Base-by-base conservation (phyloP, 1,140 invertebrate genomes). In the Orussus abietinus region DNA sequence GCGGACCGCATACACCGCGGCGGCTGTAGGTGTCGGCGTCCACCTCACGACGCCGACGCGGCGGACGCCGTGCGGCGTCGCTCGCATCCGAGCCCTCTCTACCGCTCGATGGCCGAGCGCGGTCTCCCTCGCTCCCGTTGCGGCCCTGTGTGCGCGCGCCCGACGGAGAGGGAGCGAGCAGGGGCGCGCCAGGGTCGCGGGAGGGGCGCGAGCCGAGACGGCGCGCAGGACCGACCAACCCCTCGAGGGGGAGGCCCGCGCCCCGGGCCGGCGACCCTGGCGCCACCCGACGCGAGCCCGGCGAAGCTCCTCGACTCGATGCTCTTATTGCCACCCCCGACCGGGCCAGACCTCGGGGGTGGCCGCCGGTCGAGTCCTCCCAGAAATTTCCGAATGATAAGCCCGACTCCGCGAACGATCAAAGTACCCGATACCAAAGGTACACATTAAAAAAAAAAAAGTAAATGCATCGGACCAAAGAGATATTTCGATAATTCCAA, bases 61-160 rank as follows among this genome's bases (percentile, higher is more conserved):
- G 60, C 57, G 55, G 58, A 64, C 60, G 54, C 63, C 59, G 60
- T 59, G 55, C 60, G 59, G 53, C 53, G 57, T 49, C 62, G 53
- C 39, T 64, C 59, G n/a, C n/a, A n/a, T n/a, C n/a, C n/a, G n/a
- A n/a, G n/a, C n/a, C n/a, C n/a, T n/a, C n/a, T n/a, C n/a, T n/a
- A n/a, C 12, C 25, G 25, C 10, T 26, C 11, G 25, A 26, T 26
- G 25, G 9, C 25, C 9, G 11, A 11, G 9, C 11, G 1, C 9
- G 9, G 12, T 28, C 25, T 28, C 25, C 25, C 10, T 3, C 25
- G 25, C 25, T 10, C 10, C 12, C 12, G 12, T 12, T n/a, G 10
- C 25, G 25, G 10, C 12, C 12, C 25, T 28, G 25, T 10, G 10
- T 28, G 10, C n/a, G n/a, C 59, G 57, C 43, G 60, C 51, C 55